Conservation (phyloP, 2,888 invertebrate genomes). For the Coleophora deauratella region DNA sequence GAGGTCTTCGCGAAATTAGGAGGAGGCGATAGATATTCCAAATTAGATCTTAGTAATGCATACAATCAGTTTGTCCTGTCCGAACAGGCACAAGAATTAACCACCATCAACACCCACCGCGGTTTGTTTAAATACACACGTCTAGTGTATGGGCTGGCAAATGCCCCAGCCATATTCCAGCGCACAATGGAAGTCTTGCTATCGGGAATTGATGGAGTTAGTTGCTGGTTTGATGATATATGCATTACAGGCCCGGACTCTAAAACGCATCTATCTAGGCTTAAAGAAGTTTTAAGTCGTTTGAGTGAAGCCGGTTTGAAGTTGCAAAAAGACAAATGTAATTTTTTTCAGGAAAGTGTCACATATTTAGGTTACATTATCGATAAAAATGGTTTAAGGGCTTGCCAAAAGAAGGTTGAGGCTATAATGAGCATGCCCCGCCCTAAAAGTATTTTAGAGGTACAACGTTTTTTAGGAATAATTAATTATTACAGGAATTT, state of each 20-base stretch:
- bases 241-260: slow-evolving; percentile 10
- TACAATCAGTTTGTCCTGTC: neutral
- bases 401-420: slow-evolving; percentile 3
- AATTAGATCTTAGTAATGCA: slow-evolving; percentile 1
- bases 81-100: neutral
- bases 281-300: slow-evolving; percentile 5
- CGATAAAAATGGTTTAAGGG: slow-evolving; percentile 2
- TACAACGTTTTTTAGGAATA: slow-evolving; percentile 11
- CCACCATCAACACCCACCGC: neutral
- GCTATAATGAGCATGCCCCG: slow-evolving; percentile 3
- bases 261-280: slow-evolving; percentile 4
- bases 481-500: slow-evolving; percentile 5
- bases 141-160: too few relatives aligned
- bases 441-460: slow-evolving; percentile 1
- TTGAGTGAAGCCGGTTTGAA: slow-evolving; percentile 10
- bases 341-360: slow-evolving; percentile 8
- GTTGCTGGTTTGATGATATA: too few relatives aligned
- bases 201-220: slow-evolving; percentile 15
- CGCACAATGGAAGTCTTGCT: slow-evolving; percentile 17
- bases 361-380: slow-evolving; percentile 10
- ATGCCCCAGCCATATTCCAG: slow-evolving; percentile 16
- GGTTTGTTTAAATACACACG: neutral
- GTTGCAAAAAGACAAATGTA: slow-evolving; percentile 12
- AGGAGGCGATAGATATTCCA: neutral
- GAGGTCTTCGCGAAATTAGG: slow-evolving; percentile 3